Evolutionary conservation across 2,113 vertebrate species (phyloP).

Genomic region (Egretta garzetta): DNA sequence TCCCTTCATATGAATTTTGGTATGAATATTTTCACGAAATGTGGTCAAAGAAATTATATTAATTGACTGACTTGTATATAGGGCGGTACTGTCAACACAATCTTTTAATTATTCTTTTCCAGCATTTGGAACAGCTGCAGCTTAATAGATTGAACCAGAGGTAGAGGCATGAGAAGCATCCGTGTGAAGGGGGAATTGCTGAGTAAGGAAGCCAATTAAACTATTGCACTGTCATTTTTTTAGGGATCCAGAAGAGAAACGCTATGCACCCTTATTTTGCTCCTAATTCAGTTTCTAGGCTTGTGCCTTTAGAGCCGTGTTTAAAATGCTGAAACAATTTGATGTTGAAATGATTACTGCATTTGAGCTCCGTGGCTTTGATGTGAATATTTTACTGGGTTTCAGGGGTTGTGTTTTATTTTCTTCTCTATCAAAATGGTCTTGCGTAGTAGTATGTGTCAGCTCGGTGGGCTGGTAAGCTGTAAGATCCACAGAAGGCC

Average conservation of each 20-base stretch:
- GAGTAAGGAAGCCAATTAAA: not conserved
- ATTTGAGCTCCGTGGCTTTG: not conserved
- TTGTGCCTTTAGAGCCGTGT: not conserved
- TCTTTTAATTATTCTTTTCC: not conserved
- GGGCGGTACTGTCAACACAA: not conserved
- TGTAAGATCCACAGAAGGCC: not conserved
- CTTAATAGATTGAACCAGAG: not conserved
- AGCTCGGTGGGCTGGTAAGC: not conserved
- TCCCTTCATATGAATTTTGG: not conserved
- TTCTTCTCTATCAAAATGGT: not conserved
- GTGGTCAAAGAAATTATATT: not conserved
- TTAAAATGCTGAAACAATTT: not conserved
- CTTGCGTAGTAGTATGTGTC: not conserved
- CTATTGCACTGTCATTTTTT: not conserved
- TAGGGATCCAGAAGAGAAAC: not conserved
- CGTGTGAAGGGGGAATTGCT: not conserved
- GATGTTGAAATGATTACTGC: not conserved
- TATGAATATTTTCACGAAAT: not conserved
- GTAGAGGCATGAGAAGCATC: not conserved
- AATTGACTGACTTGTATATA: not conserved
- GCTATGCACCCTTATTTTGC: not conserved
- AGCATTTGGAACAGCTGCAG: not conserved
- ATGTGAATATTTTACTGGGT: not conserved
- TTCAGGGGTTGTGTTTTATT: not conserved
- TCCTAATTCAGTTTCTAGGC: not conserved